Conservation (phyloP, 2,797 vertebrate species). For the Limosa lapponica region DNA sequence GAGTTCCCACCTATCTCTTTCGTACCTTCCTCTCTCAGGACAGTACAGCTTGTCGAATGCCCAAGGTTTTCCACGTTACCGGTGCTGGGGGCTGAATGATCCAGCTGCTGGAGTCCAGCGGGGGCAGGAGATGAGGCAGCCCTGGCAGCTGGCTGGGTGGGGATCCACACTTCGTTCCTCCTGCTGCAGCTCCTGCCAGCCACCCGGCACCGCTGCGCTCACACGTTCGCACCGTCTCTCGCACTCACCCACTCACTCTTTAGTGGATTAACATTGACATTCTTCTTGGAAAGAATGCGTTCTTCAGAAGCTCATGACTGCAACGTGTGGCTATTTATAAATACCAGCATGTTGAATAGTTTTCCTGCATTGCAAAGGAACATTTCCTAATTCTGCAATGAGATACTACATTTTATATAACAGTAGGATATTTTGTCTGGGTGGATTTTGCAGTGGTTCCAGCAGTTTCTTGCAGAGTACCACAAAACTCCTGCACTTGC, state of each 20-base stretch:
- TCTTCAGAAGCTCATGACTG: neutral
- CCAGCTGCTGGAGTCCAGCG: neutral
- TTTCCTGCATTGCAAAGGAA: neutral
- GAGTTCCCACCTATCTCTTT: neutral
- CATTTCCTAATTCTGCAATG: neutral
- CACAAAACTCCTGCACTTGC: neutral
- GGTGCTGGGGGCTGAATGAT: neutral
- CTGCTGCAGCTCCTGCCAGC: neutral
- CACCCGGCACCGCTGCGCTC: accelerated
- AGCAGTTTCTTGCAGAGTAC: neutral
- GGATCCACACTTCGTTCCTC: neutral
- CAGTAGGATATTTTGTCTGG: neutral
- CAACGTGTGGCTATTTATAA: neutral
- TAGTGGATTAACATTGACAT: neutral
- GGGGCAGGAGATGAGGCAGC: neutral
- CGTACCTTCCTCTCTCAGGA: neutral
- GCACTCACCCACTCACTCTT: neutral
- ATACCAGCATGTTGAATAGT: neutral
- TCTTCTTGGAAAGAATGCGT: neutral
- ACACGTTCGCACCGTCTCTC: accelerated
- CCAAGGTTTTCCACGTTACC: neutral
- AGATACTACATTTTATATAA: neutral
- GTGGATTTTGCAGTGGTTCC: neutral
- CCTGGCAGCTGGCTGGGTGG: neutral
- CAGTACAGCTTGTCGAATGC: neutral